Percentiles rank a stretch among this genome's conserved stretches.
Evolutionary conservation across 2,797 vertebrate species (phyloP).

Genomic region (Trichosurus vulpecula): DNA sequence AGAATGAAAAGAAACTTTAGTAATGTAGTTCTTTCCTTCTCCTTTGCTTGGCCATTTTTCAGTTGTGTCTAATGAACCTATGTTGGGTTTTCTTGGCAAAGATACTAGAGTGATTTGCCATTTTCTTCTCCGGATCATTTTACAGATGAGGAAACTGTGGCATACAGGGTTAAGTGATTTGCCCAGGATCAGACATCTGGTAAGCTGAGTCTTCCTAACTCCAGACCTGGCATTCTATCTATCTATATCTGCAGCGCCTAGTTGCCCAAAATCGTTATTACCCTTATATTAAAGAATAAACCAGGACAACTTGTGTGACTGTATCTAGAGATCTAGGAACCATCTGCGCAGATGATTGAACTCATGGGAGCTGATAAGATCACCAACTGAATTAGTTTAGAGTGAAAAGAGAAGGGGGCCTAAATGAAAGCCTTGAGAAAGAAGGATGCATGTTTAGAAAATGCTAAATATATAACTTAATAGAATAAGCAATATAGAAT

Average conservation of each 20-base stretch:
- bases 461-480: background rate
- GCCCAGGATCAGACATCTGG: background rate
- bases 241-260: background rate
- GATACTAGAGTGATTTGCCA: background rate
- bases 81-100: background rate
- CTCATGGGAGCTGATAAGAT: background rate
- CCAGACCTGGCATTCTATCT: background rate
- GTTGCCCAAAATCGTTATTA: background rate
- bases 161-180: background rate
- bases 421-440: background rate
- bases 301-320: background rate
- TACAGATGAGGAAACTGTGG: background rate
- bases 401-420: background rate
- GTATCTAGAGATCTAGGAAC: background rate
- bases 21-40: background rate
- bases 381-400: background rate
- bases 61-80: background rate
- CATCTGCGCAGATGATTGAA: background rate
- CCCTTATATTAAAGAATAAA: background rate
- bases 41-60: background rate
- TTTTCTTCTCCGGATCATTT: background rate
- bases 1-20: background rate
- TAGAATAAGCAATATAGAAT: background rate
- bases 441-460: background rate
- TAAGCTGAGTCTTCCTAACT: background rate